Base-by-base conservation (phyloP, 2,888 invertebrate species). In the Synanthedon tipuliformis region DNA sequence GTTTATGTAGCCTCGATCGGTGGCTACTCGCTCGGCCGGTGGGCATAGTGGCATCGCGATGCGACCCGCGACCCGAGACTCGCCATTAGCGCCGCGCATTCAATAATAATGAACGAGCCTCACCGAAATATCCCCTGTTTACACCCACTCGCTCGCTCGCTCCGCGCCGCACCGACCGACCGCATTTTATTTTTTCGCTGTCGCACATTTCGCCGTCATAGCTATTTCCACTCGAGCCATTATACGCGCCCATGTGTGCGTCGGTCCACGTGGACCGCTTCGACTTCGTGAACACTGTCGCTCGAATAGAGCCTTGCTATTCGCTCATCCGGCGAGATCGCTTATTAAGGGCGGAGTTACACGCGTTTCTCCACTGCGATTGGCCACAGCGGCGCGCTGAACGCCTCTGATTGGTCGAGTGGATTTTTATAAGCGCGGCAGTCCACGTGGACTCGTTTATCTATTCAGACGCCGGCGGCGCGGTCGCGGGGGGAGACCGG, bases 381-480 rank as follows among this genome's bases (percentile, higher is more conserved):
- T 86, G 86, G 88, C 52, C 54, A 52, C 60, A 63, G 59, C 48
- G 54, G 57, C 54, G 71, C 61, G 62, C 73, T 65, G 63, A 66
- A 65, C 60, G 59, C 51, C 51, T 50, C 41, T 65, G 54, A 82
- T 87, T 87, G 83, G 87, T 55, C 55, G 75, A 82, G 81, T 74
- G 61, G 78, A 86, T 88, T 87, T 87, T 88, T 87, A 84, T 87
- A 87, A 87, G 86, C 83, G 81, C 78, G 77, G 72, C 72, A 72
- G 81, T 87, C 88, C 81, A 87, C 88, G 88, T 87, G 84, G 88
- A 88, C 86, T 88, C 88, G 88, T 88, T 88, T 88, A 88, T 88
- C 88, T 88, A 88, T 88, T 88, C 88, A 87, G 87, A 87, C 86
- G 87, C 86, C 87, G 85, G 86, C 85, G 85, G 87, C 85, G 84